Conservation (phyloP, 1,140 invertebrate species). For the Drosophila tani region DNA sequence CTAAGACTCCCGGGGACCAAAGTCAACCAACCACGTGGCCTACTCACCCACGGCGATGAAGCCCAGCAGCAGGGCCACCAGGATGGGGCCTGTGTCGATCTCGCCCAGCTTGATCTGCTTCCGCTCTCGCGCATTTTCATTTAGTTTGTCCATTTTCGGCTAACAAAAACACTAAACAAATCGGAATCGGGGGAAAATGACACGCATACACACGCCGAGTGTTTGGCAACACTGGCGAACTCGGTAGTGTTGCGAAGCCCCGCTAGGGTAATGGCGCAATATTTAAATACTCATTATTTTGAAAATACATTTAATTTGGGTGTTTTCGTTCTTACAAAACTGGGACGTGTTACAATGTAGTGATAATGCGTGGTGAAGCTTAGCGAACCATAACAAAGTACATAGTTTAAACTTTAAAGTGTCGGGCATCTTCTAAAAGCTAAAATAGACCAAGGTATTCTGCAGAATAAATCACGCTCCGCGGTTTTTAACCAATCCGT, state of each 20-base stretch:
- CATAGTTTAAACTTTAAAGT: slow-evolving; percentile 17
- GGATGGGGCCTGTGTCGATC: slow-evolving; percentile 85
- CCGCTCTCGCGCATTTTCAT: slow-evolving; percentile 57
- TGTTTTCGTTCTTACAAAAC: slow-evolving; percentile 37
- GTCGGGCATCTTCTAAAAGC: slow-evolving; percentile 14
- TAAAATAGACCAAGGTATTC: slow-evolving; percentile 27
- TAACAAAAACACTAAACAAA: slow-evolving; percentile 32
- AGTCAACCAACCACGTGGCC: slow-evolving; percentile 53
- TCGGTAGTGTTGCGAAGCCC: background rate
- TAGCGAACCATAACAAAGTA: slow-evolving; percentile 51
- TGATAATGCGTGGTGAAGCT: slow-evolving; percentile 42
- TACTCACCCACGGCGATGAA: slow-evolving; percentile 86
- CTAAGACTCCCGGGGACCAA: slow-evolving; percentile 17
- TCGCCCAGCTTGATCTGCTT: slow-evolving; percentile 75
- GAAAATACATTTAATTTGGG: slow-evolving; percentile 41
- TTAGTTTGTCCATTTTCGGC: slow-evolving; percentile 67
- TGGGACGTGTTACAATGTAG: slow-evolving; percentile 38
- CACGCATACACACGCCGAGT: slow-evolving; percentile 34
- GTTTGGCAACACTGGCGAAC: slow-evolving; percentile 8
- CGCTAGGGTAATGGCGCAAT: background rate
- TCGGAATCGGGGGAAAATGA: slow-evolving; percentile 42
- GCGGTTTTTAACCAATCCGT: slow-evolving; percentile 54
- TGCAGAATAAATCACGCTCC: slow-evolving; percentile 23
- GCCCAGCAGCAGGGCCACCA: slow-evolving; percentile 85
- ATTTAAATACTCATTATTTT: slow-evolving; percentile 16